Conservation (phyloP, 2,797 vertebrate genomes). For the Sciaenops ocellatus region DNA sequence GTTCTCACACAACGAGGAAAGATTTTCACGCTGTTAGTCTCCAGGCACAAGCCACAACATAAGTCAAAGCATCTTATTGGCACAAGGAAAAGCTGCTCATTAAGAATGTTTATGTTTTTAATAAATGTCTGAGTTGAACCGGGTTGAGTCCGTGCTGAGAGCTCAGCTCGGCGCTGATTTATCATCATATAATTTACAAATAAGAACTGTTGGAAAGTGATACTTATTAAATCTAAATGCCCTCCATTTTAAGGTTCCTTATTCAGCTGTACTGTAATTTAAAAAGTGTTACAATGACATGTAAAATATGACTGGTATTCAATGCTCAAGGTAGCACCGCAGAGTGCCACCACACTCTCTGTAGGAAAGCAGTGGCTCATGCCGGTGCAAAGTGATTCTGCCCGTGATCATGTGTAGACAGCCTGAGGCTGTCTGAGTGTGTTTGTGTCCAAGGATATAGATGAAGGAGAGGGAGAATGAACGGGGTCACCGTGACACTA, state of each 20-base stretch:
- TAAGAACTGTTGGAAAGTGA: neutral
- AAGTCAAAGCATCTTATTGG: neutral
- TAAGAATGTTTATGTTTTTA: neutral
- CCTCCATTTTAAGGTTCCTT: constrained; percentile 1
- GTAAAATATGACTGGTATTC: constrained; percentile 31
- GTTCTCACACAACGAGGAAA: neutral
- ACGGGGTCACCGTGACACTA: constrained; percentile 35
- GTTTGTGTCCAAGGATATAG: constrained; percentile 25
- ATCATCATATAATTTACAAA: neutral
- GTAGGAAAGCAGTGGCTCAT: constrained; percentile 30
- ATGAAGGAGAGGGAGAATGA: constrained; percentile 11
- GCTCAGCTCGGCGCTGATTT: neutral
- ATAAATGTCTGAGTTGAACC: neutral
- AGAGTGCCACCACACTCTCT: constrained; percentile 28
- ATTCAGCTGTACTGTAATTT: neutral
- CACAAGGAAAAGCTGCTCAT: neutral
- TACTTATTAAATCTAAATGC: neutral
- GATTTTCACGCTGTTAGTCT: neutral
- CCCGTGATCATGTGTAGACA: constrained; percentile 28
- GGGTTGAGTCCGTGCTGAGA: no score
- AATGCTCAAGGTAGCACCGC: constrained; percentile 1
- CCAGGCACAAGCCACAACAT: neutral
- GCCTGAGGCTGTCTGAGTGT: constrained; percentile 40
- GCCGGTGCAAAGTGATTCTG: constrained; percentile 35
- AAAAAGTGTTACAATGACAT: neutral